Conservation (phyloP, 2,888 invertebrate species). For the Microdon myrmicae region DNA sequence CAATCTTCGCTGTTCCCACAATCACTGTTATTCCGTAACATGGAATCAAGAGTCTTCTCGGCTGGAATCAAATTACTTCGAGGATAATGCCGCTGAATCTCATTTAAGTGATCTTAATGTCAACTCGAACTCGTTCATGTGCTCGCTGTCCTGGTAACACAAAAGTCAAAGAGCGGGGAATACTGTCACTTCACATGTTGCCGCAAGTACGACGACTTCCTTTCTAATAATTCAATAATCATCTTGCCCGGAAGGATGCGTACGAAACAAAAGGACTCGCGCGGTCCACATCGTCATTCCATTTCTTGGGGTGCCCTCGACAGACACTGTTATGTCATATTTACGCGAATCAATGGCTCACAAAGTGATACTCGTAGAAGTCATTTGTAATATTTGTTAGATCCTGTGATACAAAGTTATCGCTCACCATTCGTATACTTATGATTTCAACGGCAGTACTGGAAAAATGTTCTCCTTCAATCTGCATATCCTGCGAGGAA, state of each 20-base stretch:
- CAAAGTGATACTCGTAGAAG: conserved; percentile 21
- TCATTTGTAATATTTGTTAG: no score
- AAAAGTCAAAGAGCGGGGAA: no score
- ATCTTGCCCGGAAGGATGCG: conserved; percentile 15
- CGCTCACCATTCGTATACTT: conserved; percentile 2
- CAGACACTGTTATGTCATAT: conserved; percentile 5
- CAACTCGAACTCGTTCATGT: no score
- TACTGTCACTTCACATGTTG: conserved; percentile 11
- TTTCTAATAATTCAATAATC: conserved; percentile 37
- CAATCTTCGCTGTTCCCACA: no score
- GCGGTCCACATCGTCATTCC: neutral
- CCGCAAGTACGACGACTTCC: conserved; percentile 28
- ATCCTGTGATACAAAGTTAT: no score
- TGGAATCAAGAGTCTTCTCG: no score
- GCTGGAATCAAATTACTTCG: no score
- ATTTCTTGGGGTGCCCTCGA: conserved; percentile 8
- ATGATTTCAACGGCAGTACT: neutral
- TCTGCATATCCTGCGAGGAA: neutral
- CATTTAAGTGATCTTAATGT: no score
- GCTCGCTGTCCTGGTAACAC: no score
- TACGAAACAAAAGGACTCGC: neutral
- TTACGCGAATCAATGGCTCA: conserved; percentile 18
- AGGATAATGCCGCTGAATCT: no score
- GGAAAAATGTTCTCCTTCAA: neutral
- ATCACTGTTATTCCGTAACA: no score